Evolutionary conservation across 2,113 vertebrate genomes (phyloP).

Genomic region (Rhinolophus ferrumequinum): DNA sequence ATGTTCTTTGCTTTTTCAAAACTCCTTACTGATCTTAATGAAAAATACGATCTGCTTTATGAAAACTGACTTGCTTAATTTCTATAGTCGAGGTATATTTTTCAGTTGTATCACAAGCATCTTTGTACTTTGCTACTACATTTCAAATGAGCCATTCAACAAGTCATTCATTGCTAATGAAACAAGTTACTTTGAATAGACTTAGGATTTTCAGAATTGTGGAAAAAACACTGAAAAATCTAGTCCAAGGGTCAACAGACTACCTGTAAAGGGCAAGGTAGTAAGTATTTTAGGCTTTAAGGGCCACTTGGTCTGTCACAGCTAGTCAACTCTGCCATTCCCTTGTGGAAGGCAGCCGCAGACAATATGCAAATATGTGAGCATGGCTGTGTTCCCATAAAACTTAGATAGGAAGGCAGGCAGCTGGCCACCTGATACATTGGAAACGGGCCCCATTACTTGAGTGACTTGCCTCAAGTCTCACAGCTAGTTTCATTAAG

Average conservation of each 20-base stretch:
- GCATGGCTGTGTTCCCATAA: background rate
- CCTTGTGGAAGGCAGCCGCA: background rate
- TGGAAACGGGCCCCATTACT: background rate
- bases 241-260: background rate
- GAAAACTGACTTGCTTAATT: background rate
- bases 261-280: background rate
- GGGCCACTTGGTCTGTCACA: background rate
- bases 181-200: background rate
- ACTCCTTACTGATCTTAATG: background rate
- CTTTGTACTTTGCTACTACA: background rate
- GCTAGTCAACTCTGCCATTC: background rate
- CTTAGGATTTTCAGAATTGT: background rate
- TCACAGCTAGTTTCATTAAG: background rate
- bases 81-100: background rate
- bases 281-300: background rate
- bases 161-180: background rate
- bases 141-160: background rate
- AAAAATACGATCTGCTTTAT: background rate
- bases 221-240: background rate
- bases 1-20: slow-evolving; percentile 3
- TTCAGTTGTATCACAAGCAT: background rate
- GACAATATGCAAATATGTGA: background rate
- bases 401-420: background rate
- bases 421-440: background rate
- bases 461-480: background rate